These are phyloP conservation scores for Artibeus lituratus DNA, from an alignment of 2,797 vertebrate genomes.

Conservation along the genomic window DNA sequence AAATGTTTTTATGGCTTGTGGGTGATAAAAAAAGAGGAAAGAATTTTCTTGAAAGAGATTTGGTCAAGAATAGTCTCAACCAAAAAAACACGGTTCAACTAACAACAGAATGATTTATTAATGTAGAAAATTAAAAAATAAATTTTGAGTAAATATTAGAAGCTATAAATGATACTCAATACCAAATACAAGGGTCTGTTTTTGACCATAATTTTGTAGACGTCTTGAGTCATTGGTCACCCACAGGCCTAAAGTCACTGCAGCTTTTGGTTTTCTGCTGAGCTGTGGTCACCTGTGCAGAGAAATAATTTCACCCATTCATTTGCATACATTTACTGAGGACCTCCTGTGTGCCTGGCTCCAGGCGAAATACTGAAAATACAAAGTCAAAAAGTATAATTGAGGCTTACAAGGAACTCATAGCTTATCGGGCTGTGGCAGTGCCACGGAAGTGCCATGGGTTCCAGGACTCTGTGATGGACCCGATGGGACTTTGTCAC, in stretches of 20 bases:
- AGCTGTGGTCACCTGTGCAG: background rate
- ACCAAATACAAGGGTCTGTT: background rate
- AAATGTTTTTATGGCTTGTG: conserved; percentile 18
- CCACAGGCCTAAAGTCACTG: background rate
- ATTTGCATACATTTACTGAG: background rate
- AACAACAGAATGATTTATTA: background rate
- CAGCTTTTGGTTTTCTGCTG: background rate
- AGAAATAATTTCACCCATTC: background rate
- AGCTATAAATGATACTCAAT: background rate
- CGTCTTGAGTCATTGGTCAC: background rate
- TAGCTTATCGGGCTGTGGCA: background rate
- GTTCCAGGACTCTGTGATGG: background rate
- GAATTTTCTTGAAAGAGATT: background rate
- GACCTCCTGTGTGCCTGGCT: background rate
- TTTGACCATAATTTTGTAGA: background rate
- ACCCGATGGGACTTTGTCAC: background rate
- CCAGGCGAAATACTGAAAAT: background rate
- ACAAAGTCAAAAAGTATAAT: background rate
- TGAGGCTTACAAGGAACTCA: background rate
- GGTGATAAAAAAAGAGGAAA: background rate
- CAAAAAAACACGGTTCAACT: conserved; percentile 28
- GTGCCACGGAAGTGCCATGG: rapidly evolving
- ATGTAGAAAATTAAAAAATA: background rate
- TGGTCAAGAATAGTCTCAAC: conserved; percentile 13
- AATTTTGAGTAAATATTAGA: background rate